phyloP scores from a whole-genome alignment of 2,888 invertebrate species.

The Apotomis betuletana region DNA sequence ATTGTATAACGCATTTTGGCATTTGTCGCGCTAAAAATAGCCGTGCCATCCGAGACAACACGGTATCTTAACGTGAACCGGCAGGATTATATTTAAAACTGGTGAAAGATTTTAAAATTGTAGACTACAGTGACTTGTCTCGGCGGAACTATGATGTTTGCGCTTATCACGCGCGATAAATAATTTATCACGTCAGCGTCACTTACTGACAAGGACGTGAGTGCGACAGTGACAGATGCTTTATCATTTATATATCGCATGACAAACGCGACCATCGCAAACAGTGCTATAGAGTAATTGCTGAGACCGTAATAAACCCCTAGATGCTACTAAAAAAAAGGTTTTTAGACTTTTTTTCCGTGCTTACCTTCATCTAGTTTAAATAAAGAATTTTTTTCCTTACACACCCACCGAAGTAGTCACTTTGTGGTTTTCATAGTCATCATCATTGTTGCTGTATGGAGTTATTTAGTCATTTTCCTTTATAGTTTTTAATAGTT shows the following conservation, averaged over 20 bases:
- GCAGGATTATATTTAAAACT: neutral
- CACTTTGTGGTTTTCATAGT: constrained; percentile 15
- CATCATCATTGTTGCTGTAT: neutral
- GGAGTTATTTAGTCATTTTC: neutral
- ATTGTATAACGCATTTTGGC: constrained; percentile 35
- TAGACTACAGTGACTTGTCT: too few species aligned
- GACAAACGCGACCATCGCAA: too few species aligned
- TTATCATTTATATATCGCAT: too few species aligned
- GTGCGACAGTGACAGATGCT: too few species aligned
- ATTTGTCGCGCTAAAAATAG: constrained; percentile 38
- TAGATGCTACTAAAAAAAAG: too few species aligned
- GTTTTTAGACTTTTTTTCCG: too few species aligned
- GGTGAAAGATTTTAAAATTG: too few species aligned
- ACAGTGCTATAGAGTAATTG: too few species aligned
- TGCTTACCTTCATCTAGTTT: neutral
- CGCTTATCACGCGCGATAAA: too few species aligned
- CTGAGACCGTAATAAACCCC: too few species aligned
- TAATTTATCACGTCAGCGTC: too few species aligned
- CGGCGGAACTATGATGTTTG: neutral
- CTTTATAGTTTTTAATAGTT: neutral
- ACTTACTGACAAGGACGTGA: too few species aligned
- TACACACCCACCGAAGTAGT: constrained; percentile 9
- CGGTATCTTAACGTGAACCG: constrained; percentile 14
- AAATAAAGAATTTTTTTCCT: constrained; percentile 7
- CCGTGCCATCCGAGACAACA: neutral